Percentiles rank a stretch among this genome's conserved stretches.
phyloP scores from a whole-genome alignment of 2,888 invertebrate genomes.

The Molorchus minor region DNA sequence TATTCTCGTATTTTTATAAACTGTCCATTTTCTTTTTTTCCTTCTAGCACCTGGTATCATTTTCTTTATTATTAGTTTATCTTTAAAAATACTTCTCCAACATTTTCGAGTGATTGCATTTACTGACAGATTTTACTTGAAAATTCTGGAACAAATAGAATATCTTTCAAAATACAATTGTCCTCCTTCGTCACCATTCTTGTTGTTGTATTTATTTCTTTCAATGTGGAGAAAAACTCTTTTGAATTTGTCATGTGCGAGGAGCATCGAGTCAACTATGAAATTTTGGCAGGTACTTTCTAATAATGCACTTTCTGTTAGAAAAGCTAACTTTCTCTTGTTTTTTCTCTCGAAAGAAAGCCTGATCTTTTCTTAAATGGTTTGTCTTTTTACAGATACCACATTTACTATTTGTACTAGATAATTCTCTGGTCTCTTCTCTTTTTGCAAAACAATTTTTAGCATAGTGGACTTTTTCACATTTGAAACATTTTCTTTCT shows the following conservation, averaged over 20 bases:
- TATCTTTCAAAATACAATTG: conserved; percentile 38
- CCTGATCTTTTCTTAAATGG: background rate
- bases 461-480: background rate
- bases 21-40: conserved; percentile 30
- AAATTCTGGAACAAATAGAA: conserved; percentile 45
- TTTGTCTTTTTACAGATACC: background rate
- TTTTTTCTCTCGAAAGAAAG: background rate
- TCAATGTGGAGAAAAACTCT: background rate
- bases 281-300: background rate
- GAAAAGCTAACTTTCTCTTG: conserved; percentile 21
- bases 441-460: background rate
- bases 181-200: conserved; percentile 22
- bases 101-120: conserved; percentile 45
- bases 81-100: conserved; percentile 44
- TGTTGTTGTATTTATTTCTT: background rate
- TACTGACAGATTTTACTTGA: conserved; percentile 49
- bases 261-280: conserved; percentile 19
- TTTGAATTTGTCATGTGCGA: conserved; percentile 28
- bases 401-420: background rate
- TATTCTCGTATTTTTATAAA: conserved; percentile 22
- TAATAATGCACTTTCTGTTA: background rate
- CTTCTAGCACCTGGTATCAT: conserved; percentile 32
- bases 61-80: conserved; percentile 40
- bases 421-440: background rate
- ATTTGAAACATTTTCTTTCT: background rate